These are phyloP conservation scores for Eidolon dupreanum DNA, from an alignment of 2,797 vertebrate genomes.

Conservation along the genomic window DNA sequence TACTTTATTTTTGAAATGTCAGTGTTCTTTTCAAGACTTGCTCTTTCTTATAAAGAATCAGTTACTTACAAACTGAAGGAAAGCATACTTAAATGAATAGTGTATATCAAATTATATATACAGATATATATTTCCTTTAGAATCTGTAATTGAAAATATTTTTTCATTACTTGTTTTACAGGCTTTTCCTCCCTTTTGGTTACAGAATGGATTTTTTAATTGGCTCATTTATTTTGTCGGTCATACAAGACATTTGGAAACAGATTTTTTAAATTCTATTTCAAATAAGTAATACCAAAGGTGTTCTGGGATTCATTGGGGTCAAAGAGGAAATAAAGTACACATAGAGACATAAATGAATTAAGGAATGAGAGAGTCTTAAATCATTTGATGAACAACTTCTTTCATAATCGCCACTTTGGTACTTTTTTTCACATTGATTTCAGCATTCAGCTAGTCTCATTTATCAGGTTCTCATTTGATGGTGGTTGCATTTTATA, in stretches of 20 bases:
- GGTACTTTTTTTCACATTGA: not conserved
- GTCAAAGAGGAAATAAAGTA: conserved; percentile 21
- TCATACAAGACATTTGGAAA: conserved; percentile 29
- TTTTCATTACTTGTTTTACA: conserved; percentile 53
- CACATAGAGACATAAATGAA: conserved; percentile 17
- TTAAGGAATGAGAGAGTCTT: conserved; percentile 22
- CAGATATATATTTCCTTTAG: not conserved
- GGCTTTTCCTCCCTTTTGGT: conserved; percentile 20
- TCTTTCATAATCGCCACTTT: not conserved
- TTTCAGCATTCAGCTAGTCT: conserved; percentile 29
- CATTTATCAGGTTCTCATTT: conserved; percentile 48
- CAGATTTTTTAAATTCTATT: conserved; percentile 9
- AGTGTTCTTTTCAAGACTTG: not conserved
- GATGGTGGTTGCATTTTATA: conserved; percentile 51
- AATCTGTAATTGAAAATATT: conserved; percentile 9
- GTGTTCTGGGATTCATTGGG: not conserved
- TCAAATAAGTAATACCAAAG: conserved; percentile 17
- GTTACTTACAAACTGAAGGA: not conserved
- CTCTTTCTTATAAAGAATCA: conserved; percentile 34
- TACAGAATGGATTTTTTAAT: conserved; percentile 45
- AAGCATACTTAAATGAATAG: conserved; percentile 8
- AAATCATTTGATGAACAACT: conserved; percentile 43
- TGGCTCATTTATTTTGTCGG: conserved; percentile 41
- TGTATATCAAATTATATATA: not conserved
- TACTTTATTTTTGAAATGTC: not conserved